Evolutionary conservation across 2,797 vertebrate species (phyloP).

Genomic region (Rallus crepitans): DNA sequence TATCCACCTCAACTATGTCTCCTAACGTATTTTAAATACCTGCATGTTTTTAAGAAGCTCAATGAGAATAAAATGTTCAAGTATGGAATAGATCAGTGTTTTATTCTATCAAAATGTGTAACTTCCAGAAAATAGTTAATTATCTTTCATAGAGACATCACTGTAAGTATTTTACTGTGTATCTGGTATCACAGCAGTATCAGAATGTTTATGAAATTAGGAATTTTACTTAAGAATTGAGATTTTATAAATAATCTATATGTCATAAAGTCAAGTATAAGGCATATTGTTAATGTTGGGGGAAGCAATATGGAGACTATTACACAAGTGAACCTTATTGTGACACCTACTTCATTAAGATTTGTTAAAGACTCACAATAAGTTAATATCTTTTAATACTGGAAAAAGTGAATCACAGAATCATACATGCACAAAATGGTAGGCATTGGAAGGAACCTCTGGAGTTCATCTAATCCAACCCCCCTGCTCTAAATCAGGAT

Average conservation of each 20-base stretch:
- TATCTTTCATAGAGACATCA: not conserved
- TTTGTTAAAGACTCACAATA: not conserved
- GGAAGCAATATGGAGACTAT: not conserved
- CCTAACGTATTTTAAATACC: not conserved
- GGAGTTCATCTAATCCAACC: no score
- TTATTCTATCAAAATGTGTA: not conserved
- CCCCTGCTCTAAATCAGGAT: no score
- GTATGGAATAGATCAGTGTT: not conserved
- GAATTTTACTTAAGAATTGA: no score
- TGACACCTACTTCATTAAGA: not conserved
- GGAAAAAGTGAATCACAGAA: not conserved
- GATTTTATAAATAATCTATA: not conserved
- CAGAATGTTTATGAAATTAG: not conserved
- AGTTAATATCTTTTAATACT: not conserved
- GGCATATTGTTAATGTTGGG: not conserved
- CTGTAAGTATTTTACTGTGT: not conserved
- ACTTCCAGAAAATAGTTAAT: not conserved
- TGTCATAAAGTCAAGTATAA: not conserved
- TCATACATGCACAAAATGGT: no score
- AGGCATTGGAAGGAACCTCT: no score
- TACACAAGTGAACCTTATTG: not conserved
- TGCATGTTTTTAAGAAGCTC: not conserved
- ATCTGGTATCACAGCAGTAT: not conserved
- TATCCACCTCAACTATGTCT: not conserved
- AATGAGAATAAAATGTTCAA: not conserved